Conservation (phyloP, 2,797 vertebrate genomes). For the Melanotaenia nigrans region DNA sequence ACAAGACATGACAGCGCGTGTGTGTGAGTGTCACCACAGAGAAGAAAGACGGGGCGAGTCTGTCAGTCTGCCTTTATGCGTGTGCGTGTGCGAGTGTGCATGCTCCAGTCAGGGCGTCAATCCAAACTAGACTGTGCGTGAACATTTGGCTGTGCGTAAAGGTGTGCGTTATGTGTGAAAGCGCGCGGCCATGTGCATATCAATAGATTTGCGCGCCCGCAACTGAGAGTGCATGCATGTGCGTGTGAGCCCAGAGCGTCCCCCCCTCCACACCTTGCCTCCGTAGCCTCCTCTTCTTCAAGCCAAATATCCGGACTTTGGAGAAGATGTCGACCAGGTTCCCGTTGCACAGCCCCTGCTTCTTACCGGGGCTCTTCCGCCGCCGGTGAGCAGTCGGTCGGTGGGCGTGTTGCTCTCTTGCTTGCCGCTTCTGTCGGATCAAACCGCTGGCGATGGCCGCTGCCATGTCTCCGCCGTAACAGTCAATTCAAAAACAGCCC, state of each 20-base stretch:
- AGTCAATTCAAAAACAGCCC: conserved; percentile 48
- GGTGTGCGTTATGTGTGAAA: conserved; percentile 10
- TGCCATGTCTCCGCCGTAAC: conserved; percentile 86
- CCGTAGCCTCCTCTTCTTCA: conserved; percentile 94
- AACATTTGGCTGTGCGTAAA: conserved; percentile 40
- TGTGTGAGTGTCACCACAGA: conserved; percentile 31
- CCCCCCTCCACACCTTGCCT: conserved; percentile 88
- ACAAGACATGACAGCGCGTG: conserved; percentile 63
- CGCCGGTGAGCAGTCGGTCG: conserved; percentile 89
- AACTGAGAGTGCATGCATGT: conserved; percentile 24
- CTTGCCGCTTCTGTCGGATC: conserved; percentile 96
- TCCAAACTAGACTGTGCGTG: conserved; percentile 15
- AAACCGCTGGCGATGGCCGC: conserved; percentile 96
- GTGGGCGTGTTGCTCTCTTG: conserved; percentile 93
- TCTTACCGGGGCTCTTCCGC: conserved; percentile 94
- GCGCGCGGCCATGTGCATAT: conserved; percentile 19
- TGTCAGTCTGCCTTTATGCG: conserved; percentile 45
- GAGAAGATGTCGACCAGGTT: conserved; percentile 98
- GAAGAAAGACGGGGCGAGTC: conserved; percentile 24
- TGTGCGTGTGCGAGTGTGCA: conserved; percentile 16
- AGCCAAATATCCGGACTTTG: conserved; percentile 96
- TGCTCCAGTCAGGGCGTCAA: conserved; percentile 29
- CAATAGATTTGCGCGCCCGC: conserved; percentile 13
- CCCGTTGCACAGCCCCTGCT: conserved; percentile 91
- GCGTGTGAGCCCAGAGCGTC: not conserved